These are phyloP conservation scores for Blera fallax DNA, from an alignment of 2,888 invertebrate species.

Conservation along the genomic window DNA sequence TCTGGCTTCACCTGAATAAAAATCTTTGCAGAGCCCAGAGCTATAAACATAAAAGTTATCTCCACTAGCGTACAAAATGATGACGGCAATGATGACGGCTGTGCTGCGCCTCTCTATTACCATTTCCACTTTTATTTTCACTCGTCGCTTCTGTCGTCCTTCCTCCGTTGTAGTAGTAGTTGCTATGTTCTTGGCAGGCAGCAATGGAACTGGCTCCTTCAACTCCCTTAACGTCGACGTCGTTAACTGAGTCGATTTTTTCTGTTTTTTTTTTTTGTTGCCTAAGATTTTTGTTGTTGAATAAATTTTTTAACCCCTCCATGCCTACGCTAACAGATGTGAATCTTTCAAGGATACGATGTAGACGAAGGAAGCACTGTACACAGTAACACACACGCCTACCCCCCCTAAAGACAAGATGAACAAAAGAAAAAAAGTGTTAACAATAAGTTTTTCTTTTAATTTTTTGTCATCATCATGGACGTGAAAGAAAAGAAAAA, in stretches of 20 bases:
- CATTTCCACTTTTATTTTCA: slow-evolving; percentile 41
- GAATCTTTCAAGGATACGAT: slow-evolving; percentile 60
- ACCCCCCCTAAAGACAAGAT: neutral
- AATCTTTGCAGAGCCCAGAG: slow-evolving; percentile 22
- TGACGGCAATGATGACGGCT: slow-evolving; percentile 48
- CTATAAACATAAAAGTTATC: slow-evolving; percentile 63
- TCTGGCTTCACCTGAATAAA: slow-evolving; percentile 58
- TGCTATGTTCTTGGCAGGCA: slow-evolving; percentile 39
- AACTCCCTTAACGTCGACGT: neutral
- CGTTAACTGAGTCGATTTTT: slow-evolving; percentile 64
- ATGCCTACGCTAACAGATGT: slow-evolving; percentile 62
- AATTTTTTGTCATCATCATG: slow-evolving; percentile 64
- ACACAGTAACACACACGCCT: neutral
- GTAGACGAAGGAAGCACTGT: slow-evolving; percentile 31
- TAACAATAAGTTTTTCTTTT: slow-evolving; percentile 69
- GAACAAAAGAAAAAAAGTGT: slow-evolving; percentile 56
- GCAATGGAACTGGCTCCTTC: neutral
- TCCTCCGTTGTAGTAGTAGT: neutral
- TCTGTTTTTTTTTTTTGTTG: slow-evolving; percentile 59
- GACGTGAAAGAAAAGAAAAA: slow-evolving; percentile 25
- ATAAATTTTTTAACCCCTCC: slow-evolving; percentile 62
- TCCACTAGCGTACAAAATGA: slow-evolving; percentile 35
- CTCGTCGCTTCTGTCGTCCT: neutral
- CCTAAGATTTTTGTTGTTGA: slow-evolving; percentile 57
- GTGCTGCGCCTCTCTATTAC: slow-evolving; percentile 17